These are phyloP conservation scores for Lepisosteus oculatus DNA, from an alignment of 2,113 vertebrate genomes.

Conservation along the genomic window DNA sequence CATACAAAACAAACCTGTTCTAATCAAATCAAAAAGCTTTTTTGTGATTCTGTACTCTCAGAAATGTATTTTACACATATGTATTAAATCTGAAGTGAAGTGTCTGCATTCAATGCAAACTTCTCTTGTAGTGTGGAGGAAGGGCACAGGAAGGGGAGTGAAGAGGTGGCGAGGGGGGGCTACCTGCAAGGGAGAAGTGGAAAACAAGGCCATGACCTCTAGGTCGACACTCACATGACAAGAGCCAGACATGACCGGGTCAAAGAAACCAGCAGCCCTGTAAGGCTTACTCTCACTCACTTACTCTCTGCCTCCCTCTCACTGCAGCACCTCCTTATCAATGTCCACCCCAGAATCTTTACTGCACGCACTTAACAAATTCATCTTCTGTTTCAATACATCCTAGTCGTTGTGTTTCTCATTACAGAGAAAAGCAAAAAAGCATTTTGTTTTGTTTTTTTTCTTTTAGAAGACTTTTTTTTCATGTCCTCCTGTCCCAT, in stretches of 20 bases:
- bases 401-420: neutral
- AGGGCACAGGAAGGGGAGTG: no score
- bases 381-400: neutral
- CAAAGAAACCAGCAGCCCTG: neutral
- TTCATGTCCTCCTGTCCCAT: constrained; percentile 29
- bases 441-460: no score
- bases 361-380: neutral
- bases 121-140: no score
- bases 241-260: neutral
- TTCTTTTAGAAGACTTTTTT: no score
- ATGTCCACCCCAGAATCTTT: neutral
- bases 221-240: constrained; percentile 32
- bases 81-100: no score
- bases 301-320: neutral
- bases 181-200: constrained; percentile 32
- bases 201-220: constrained; percentile 21
- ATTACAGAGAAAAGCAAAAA: neutral
- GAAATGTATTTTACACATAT: no score
- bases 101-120: no score
- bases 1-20: no score
- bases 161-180: neutral
- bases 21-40: no score
- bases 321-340: neutral
- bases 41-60: no score
- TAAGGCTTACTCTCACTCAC: neutral